Evolutionary conservation across 2,888 invertebrate genomes (phyloP).

Genomic region (Drosophila infuscata): DNA sequence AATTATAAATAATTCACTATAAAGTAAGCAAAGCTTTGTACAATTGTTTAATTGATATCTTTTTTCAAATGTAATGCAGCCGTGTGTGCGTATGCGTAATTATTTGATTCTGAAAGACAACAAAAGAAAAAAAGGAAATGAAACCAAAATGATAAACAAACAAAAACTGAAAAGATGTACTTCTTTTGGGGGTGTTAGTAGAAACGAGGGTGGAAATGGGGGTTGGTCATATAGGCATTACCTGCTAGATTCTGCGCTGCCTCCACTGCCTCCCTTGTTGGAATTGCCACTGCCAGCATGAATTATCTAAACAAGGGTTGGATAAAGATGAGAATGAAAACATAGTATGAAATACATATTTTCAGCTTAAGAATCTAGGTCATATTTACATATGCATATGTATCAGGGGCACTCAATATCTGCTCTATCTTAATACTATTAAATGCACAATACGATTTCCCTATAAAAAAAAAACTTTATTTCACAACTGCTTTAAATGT

Average conservation of each 20-base stretch:
- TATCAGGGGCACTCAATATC: conserved; percentile 14
- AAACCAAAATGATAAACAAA: conserved; percentile 55
- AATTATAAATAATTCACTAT: conserved; percentile 71
- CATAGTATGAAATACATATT: conserved; percentile 18
- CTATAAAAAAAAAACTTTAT: not conserved
- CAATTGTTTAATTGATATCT: conserved; percentile 53
- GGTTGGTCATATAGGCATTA: conserved; percentile 77
- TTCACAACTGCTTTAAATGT: not conserved
- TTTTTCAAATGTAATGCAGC: conserved; percentile 56
- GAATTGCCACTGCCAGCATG: conserved; percentile 86
- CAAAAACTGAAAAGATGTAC: conserved; percentile 32
- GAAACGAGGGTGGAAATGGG: not conserved
- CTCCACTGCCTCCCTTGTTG: conserved; percentile 86
- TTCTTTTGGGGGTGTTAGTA: conserved; percentile 30
- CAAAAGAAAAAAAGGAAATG: conserved; percentile 46
- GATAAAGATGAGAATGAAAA: conserved; percentile 31
- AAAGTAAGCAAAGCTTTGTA: conserved; percentile 68
- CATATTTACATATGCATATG: conserved; percentile 12
- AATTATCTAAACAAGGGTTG: conserved; percentile 87
- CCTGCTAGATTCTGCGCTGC: conserved; percentile 86
- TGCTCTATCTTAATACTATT: not conserved
- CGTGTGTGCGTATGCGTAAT: conserved; percentile 53
- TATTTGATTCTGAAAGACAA: conserved; percentile 75
- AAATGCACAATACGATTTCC: not conserved
- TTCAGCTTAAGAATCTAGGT: conserved; percentile 19